Base-by-base conservation (phyloP, 2,888 invertebrate genomes). In the Heteromurus nitidus region DNA sequence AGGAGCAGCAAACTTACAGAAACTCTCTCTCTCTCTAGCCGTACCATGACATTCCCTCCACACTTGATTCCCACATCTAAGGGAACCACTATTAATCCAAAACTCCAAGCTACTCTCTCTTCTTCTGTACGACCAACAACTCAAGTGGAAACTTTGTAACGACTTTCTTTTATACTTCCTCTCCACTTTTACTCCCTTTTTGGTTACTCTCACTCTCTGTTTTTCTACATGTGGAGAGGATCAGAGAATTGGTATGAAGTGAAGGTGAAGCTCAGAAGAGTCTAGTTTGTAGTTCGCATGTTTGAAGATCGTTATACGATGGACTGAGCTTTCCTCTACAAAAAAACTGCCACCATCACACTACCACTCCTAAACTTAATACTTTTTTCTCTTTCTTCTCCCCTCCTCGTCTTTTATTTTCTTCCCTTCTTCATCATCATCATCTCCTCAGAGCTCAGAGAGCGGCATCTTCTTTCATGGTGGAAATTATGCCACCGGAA, bases 141-240 rank as follows among this genome's bases (percentile, higher is more conserved):
- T 83, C 80, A 76, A 80, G 83, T 83, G 83, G 80, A 83, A 83
- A 83, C 83, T 83, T 83, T 83, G 80, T 83, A 83, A 83, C 83
- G 80, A 83, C 83, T 83, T 83, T 83, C 80, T 80, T n/a, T 73
- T 80, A 79, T 79, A 53, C 18, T 68, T 69, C 62, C 64, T 47
- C 44, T 42, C 20, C 58, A n/a, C 22, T 69, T 74, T 13, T 65
- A 20, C 44, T 68, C 36, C 50, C 36, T 30, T 28, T 67, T 28
- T 22, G 3, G 18, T 31, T 44, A 26, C 58, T 26, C 42, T 50
- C 50, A 5, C 74, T 42, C 26, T 44, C 7, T 28, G n/a, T 62
- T 44, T 53, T 28, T 62, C 58, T 31, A 2, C 2, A 1, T n/a
- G 36, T 16, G 22, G 11, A 11, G 11, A n/a, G 9, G 5, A 36